phyloP scores from a whole-genome alignment of 2,797 vertebrate genomes.

The Sparidentex hasta region DNA sequence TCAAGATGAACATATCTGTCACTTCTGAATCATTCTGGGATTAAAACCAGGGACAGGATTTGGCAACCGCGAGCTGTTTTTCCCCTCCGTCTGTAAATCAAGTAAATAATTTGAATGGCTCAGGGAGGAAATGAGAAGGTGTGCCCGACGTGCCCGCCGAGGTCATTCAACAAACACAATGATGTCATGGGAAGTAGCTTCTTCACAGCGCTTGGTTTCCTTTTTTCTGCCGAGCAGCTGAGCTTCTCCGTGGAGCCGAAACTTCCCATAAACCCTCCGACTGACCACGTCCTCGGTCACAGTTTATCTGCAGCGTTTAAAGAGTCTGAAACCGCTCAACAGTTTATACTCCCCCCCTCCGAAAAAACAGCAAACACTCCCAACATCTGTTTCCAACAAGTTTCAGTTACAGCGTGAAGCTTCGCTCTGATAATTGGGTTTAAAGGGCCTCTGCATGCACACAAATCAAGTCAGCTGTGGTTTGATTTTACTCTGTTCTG shows the following conservation, averaged over 20 bases:
- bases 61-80: slow-evolving; percentile 28
- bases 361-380: neutral
- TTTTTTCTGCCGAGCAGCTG: slow-evolving; percentile 72
- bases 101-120: slow-evolving; percentile 46
- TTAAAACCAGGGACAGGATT: slow-evolving; percentile 49
- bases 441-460: neutral
- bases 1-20: no score
- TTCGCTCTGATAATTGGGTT: neutral
- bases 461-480: neutral
- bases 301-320: neutral
- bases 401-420: neutral
- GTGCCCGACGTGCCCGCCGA: slow-evolving; percentile 75
- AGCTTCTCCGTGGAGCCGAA: slow-evolving; percentile 38
- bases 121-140: slow-evolving; percentile 78
- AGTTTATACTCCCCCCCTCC: neutral
- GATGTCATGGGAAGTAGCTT: slow-evolving; percentile 83
- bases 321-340: neutral
- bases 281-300: neutral
- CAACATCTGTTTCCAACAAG: slow-evolving; percentile 6
- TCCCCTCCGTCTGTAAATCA: slow-evolving; percentile 33
- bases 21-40: neutral
- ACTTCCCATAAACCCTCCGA: slow-evolving; percentile 29
- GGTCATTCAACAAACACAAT: slow-evolving; percentile 77
- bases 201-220: slow-evolving; percentile 74
- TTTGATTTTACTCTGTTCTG: no score